Evolutionary conservation across 2,888 invertebrate species (phyloP), one percentile per base, ranked within the genome.

Genomic region (Cantharis rustica): DNA sequence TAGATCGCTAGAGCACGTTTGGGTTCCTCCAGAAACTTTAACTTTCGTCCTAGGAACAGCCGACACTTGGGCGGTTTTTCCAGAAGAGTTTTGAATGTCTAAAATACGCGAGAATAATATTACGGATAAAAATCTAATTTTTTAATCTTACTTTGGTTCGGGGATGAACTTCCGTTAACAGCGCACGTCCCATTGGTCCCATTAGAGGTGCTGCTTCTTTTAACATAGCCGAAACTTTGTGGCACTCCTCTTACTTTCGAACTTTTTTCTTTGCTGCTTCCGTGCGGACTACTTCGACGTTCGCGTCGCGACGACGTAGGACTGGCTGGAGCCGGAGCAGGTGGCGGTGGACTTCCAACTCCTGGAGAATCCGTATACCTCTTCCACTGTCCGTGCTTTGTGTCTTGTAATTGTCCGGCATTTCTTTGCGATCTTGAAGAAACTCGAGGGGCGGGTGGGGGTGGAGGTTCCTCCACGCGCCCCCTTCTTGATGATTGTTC

Each of bases 11-110:
- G 93, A 94, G 84, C 95, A 94, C 7, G 96, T 96, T 87, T 97
- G 96, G 0, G 96, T 96, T 26, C 96, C 96, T 13, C 96, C 96
- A 7, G 96, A 95, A 23, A 96, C 95, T 89, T 96, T 96, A 31
- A 96, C 94, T 89, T 96, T 95, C 0, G 95, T 95, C 83, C 95
- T 90, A 10, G 95, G 95, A 63, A 96, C 95, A 3, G 95, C 95
- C 71, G 95, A 95, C 31, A 95, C 95, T 89, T 95, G 95, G 64
- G 95, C 95, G 10, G 95, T 95, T 85, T 89, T 89, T 31, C 88
- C 88, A 61, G 84, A 81, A 75, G 85, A 86, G 73, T 83, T 84
- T 80, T 85, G 86, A 74, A 85, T 79, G 75, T 84, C 87, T 87
- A 79, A 70, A 85, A 85, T 66, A 74, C 13, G 2, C 2, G 64